Percentiles rank a stretch among this genome's conserved stretches.
phyloP scores from a whole-genome alignment of 2,888 invertebrate genomes.

The Erebia epiphron region DNA sequence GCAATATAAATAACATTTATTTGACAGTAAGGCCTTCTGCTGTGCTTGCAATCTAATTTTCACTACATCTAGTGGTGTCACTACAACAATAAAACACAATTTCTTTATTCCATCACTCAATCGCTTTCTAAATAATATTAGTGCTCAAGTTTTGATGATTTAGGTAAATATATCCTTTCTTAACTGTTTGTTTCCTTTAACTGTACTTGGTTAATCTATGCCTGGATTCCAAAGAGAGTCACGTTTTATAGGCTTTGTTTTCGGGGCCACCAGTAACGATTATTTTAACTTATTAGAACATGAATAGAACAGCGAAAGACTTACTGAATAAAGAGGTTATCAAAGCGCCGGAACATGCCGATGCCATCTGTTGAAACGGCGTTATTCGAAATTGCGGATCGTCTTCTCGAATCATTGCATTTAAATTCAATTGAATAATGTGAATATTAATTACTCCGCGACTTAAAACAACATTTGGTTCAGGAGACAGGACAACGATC shows the following conservation, averaged over 20 bases:
- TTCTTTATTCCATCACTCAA: neutral
- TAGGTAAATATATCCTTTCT: too few relatives aligned
- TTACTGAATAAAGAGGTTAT: conserved; percentile 94
- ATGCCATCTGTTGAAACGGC: conserved; percentile 91
- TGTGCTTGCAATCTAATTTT: conserved; percentile 98
- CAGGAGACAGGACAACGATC: too few relatives aligned
- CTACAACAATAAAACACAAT: conserved; percentile 78
- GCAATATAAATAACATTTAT: conserved; percentile 97
- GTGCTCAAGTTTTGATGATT: too few relatives aligned
- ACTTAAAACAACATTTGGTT: conserved; percentile 6
- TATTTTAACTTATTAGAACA: neutral
- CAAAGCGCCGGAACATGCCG: conserved; percentile 94
- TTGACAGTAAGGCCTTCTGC: conserved; percentile 90
- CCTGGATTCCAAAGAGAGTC: neutral
- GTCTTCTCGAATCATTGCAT: conserved; percentile 82
- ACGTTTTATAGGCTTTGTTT: neutral
- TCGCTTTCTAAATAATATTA: neutral
- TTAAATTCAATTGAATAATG: conserved; percentile 32
- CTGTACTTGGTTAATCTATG: too few relatives aligned
- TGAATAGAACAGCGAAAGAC: conserved; percentile 45
- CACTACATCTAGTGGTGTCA: conserved; percentile 99
- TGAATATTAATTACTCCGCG: neutral
- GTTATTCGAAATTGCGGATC: conserved; percentile 91
- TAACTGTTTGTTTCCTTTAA: too few relatives aligned
- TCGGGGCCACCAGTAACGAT: neutral